Evolutionary conservation across 2,888 invertebrate genomes (phyloP).

Genomic region (Strigamia transsilvanica): DNA sequence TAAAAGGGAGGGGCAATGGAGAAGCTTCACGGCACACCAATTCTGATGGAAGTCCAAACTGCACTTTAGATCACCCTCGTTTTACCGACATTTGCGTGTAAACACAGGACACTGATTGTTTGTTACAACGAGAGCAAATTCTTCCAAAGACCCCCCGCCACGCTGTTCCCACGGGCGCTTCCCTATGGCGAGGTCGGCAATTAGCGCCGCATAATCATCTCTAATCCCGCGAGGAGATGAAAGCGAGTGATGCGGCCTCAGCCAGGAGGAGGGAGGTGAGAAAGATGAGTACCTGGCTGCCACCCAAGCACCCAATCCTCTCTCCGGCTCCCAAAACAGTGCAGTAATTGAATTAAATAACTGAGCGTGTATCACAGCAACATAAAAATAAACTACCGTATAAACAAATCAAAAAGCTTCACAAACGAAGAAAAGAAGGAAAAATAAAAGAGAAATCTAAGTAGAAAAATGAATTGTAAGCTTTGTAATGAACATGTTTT

Average conservation of each 20-base stretch:
- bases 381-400: background rate
- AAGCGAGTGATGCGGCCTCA: slow-evolving; percentile 43
- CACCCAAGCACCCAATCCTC: slow-evolving; percentile 43
- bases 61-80: slow-evolving; percentile 43
- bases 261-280: slow-evolving; percentile 22
- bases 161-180: slow-evolving; percentile 53
- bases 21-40: slow-evolving; percentile 48
- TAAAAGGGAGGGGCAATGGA: slow-evolving; percentile 18
- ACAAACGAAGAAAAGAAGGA: background rate
- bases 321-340: background rate
- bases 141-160: slow-evolving; percentile 48
- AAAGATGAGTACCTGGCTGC: slow-evolving; percentile 50
- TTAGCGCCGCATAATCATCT: slow-evolving; percentile 53
- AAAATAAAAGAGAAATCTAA: background rate
- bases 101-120: background rate
- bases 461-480: background rate
- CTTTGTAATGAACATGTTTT: background rate
- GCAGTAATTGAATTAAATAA: slow-evolving; percentile 51
- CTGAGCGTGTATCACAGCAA: background rate
- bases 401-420: background rate
- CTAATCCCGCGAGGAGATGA: slow-evolving; percentile 54
- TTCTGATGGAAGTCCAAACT: slow-evolving; percentile 45
- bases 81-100: slow-evolving; percentile 19
- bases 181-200: slow-evolving; percentile 53
- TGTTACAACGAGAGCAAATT: slow-evolving; percentile 29